Base-by-base conservation (phyloP, 2,113 vertebrate species). In the Lagenorhynchus albirostris region DNA sequence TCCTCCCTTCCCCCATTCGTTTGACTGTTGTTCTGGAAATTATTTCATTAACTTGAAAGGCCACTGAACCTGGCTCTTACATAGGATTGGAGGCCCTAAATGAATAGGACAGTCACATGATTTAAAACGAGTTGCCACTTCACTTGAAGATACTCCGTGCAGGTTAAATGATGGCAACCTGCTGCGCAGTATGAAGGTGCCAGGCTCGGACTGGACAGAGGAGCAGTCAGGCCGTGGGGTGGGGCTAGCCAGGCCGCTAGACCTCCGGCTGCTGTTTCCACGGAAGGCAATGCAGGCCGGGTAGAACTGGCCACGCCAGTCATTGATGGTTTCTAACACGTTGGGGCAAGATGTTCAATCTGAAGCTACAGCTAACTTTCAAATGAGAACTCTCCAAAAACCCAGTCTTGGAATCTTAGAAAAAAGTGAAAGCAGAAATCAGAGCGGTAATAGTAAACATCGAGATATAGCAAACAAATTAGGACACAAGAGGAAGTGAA, bases 401-500 rank as follows among this genome's bases (percentile, higher is more conserved):
- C 67, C 29, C 21, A 77, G 36, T 29, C 17, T 44, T 83, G 76
- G 44, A 74, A 55, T 80, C 86, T 55, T 87, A n/a, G 38, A 73
- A 94, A 8, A 5, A 77, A 96, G 62, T 90, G 82, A 89, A 98
- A 95, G 71, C n/a, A 3, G 71, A 41, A 95, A 90, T 76, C 90
- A 91, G 74, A 94, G 33, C 33, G 33, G 15, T 68, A 31, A 36
- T 73, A 77, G 12, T 82, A 41, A 92, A 71, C 70, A 36, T 26
- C 23, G 89, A 76, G 12, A 20, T 31, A 91, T 87, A 89, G 77
- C 71, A 88, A 81, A 91, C 86, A 70, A 55, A 70, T 70, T 65
- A 90, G 83, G 93, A 74, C 60, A 47, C 18, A n/a, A 33, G 38
- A 74, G 74, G 93, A 80, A 74, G 55, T 21, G 65, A 77, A 76